Percentiles rank a stretch among this genome's conserved stretches.
These are phyloP conservation scores for Sander vitreus DNA, from an alignment of 2,113 vertebrate species.

Conservation along the genomic window DNA sequence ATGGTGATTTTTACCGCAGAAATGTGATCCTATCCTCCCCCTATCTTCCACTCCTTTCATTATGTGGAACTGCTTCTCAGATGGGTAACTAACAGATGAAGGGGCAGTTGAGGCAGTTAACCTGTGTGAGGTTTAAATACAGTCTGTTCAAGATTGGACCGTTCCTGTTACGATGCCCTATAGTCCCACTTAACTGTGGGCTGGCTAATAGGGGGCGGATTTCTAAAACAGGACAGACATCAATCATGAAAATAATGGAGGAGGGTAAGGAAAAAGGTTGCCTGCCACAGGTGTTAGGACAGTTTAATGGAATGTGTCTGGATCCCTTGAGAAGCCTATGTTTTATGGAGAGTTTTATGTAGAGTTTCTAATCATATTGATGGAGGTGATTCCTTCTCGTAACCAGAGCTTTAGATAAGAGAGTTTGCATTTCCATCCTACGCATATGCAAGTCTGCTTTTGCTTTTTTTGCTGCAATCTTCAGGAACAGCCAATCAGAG, in stretches of 20 bases:
- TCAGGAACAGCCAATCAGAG: neutral
- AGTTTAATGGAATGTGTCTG: slow-evolving; percentile 50
- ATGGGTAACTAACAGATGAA: slow-evolving; percentile 48
- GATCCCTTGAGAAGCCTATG: slow-evolving; percentile 23
- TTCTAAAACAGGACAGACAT: slow-evolving; percentile 55
- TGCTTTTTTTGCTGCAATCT: neutral
- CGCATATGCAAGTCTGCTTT: neutral
- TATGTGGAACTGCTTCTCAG: slow-evolving; percentile 11
- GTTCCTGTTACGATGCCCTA: slow-evolving; percentile 26
- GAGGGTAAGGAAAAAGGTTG: slow-evolving; percentile 29
- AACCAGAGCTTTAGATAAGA: neutral
- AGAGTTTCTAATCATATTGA: slow-evolving; percentile 35
- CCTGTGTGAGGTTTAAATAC: slow-evolving; percentile 69
- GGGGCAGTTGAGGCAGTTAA: slow-evolving; percentile 68
- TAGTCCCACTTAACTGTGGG: slow-evolving; percentile 37
- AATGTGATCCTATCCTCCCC: slow-evolving; percentile 10
- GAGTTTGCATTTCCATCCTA: neutral
- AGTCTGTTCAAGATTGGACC: slow-evolving; percentile 38
- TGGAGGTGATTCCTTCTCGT: neutral
- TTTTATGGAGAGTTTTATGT: slow-evolving; percentile 43
- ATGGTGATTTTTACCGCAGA: slow-evolving; percentile 29
- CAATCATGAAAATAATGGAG: slow-evolving; percentile 56
- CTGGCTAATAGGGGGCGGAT: slow-evolving; percentile 42
- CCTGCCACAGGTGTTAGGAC: slow-evolving; percentile 63
- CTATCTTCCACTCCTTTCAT: neutral